Percentiles rank a stretch among this genome's conserved stretches.
These are phyloP conservation scores for Salminus brasiliensis DNA, from an alignment of 2,113 vertebrate genomes.

Conservation along the genomic window DNA sequence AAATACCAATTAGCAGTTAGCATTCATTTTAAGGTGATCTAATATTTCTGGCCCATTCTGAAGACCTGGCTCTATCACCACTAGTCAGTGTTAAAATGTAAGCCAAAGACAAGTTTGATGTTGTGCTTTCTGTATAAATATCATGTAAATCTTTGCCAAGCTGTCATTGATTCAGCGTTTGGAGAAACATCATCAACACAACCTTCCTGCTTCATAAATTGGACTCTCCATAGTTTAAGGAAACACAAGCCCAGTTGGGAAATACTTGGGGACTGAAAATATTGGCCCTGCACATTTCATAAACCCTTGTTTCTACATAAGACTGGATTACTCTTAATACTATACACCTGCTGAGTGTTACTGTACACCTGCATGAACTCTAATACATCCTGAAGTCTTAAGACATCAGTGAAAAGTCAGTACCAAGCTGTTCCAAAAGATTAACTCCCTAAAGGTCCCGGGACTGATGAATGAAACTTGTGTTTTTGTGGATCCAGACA, in stretches of 20 bases:
- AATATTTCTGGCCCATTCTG: too few relatives aligned
- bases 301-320: constrained; percentile 63
- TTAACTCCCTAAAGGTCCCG: background rate
- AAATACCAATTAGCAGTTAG: too few relatives aligned
- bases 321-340: constrained; percentile 66
- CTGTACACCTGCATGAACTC: constrained; percentile 50
- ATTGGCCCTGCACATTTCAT: constrained; percentile 56
- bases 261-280: constrained; percentile 47
- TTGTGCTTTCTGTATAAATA: background rate
- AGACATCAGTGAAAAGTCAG: constrained; percentile 33
- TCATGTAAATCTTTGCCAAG: too few relatives aligned
- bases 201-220: constrained; percentile 33
- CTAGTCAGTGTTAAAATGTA: too few relatives aligned
- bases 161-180: constrained; percentile 26
- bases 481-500: constrained; percentile 72
- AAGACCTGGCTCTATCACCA: too few relatives aligned
- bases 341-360: constrained; percentile 69
- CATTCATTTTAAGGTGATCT: too few relatives aligned
- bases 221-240: constrained; percentile 48
- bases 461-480: constrained; percentile 18
- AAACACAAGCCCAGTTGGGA: constrained; percentile 59
- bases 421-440: constrained; percentile 18
- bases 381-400: constrained; percentile 51
- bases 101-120: background rate
- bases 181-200: background rate